A percentile compares a stretch with the other conserved stretches of the same genome.
Conservation (phyloP, 2,888 invertebrate genomes). For the Prenolepis imparis region DNA sequence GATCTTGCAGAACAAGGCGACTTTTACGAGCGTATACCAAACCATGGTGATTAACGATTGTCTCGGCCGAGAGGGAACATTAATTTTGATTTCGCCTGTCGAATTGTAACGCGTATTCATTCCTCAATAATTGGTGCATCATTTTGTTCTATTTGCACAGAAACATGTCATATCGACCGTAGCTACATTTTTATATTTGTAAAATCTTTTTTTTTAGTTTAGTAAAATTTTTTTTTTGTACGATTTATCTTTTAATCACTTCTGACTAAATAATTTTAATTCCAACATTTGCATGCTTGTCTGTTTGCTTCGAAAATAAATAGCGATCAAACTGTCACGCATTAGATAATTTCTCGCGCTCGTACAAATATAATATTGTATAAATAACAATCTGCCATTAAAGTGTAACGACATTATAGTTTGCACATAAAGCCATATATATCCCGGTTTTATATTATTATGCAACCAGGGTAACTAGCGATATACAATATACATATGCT, state of each 20-base stretch:
- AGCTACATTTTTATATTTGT: neutral
- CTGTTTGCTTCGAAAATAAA: neutral
- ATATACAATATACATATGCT: constrained; percentile 21
- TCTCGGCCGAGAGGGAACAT: constrained; percentile 17
- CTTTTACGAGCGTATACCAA: neutral
- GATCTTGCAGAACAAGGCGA: constrained; percentile 36
- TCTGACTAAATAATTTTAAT: neutral
- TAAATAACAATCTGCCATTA: constrained; percentile 56
- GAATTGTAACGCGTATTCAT: constrained; percentile 25
- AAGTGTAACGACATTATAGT: constrained; percentile 37
- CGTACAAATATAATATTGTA: neutral
- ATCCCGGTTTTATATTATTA: constrained; percentile 47
- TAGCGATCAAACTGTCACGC: constrained; percentile 10
- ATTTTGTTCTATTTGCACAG: neutral
- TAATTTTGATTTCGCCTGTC: constrained; percentile 28
- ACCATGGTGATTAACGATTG: constrained; percentile 45
- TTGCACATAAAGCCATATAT: constrained; percentile 6
- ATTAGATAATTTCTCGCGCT: constrained; percentile 18
- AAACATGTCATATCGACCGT: constrained; percentile 22
- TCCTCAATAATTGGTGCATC: constrained; percentile 17
- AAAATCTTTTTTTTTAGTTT: neutral
- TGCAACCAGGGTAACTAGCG: constrained; percentile 52
- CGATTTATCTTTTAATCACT: neutral
- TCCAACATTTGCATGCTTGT: neutral
- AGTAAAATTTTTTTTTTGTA: neutral